A percentile compares a stretch with the other conserved stretches of the same genome.
phyloP scores from a whole-genome alignment of 2,797 vertebrate genomes.

The Gallinago stenura region DNA sequence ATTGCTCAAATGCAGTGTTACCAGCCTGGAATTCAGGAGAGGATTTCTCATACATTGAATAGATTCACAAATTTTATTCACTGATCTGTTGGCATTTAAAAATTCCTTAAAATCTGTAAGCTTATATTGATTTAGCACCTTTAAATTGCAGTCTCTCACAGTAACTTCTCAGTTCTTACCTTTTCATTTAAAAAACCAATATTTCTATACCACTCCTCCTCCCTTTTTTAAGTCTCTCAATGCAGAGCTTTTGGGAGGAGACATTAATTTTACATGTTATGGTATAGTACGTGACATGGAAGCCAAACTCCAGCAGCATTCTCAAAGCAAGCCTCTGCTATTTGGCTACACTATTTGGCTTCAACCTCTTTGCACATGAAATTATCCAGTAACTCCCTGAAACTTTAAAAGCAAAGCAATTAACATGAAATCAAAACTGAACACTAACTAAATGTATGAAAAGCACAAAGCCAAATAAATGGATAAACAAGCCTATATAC shows the following conservation, averaged over 20 bases:
- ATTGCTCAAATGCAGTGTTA: slow-evolving; percentile 17
- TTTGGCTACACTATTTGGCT: background rate
- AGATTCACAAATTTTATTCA: slow-evolving; percentile 21
- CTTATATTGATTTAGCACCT: background rate
- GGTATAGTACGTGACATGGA: slow-evolving; percentile 2
- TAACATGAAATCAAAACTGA: slow-evolving; percentile 31
- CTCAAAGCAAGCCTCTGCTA: background rate
- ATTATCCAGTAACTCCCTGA: background rate
- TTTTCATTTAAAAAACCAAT: background rate
- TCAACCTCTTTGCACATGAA: background rate
- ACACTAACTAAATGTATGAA: background rate
- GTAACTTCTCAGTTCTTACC: background rate
- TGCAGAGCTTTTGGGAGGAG: slow-evolving; percentile 25
- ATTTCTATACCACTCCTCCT: background rate
- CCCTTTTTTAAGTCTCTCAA: background rate
- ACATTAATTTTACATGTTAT: slow-evolving; percentile 56
- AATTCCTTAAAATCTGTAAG: slow-evolving; percentile 9
- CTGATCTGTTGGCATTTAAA: slow-evolving; percentile 15
- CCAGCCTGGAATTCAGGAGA: background rate
- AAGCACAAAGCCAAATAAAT: background rate
- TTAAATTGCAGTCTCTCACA: slow-evolving; percentile 8
- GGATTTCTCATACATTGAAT: background rate
- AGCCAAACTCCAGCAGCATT: slow-evolving; percentile 4
- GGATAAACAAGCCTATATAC: background rate
- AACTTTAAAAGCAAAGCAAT: slow-evolving; percentile 39